These are phyloP conservation scores for Napeogenes sylphis DNA, from an alignment of 2,888 invertebrate genomes.

Conservation along the genomic window DNA sequence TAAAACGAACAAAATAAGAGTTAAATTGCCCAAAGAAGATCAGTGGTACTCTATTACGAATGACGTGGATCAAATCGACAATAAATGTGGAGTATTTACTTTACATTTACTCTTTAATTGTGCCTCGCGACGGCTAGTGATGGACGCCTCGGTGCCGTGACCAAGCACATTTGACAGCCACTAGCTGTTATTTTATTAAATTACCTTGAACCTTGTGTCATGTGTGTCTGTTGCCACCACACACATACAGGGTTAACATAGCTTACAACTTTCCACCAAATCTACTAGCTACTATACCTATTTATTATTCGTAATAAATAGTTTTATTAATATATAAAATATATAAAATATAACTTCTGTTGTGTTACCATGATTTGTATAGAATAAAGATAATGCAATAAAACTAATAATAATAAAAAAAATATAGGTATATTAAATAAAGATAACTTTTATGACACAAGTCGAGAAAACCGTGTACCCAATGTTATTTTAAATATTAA, in stretches of 20 bases:
- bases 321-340: too few species aligned
- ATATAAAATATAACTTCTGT: too few species aligned
- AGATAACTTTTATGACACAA: too few species aligned
- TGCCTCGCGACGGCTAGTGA: conserved; percentile 51
- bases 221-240: conserved; percentile 21
- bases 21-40: conserved; percentile 19
- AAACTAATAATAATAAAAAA: too few species aligned
- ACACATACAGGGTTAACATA: conserved; percentile 16
- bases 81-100: conserved; percentile 71
- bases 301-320: too few species aligned
- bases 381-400: too few species aligned
- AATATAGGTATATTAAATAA: too few species aligned
- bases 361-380: too few species aligned
- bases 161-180: conserved; percentile 58
- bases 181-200: conserved; percentile 46
- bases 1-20: conserved; percentile 31
- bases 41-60: conserved; percentile 44
- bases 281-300: not conserved
- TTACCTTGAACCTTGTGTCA: conserved; percentile 24
- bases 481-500: too few species aligned
- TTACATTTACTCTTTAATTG: conserved; percentile 72
- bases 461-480: too few species aligned
- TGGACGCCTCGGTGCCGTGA: conserved; percentile 60
- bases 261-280: not conserved
- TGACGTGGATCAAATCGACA: conserved; percentile 69